Percentiles rank a stretch among this genome's conserved stretches.
These are phyloP conservation scores for Camarhynchus parvulus DNA, from an alignment of 2,113 vertebrate genomes.

Conservation along the genomic window DNA sequence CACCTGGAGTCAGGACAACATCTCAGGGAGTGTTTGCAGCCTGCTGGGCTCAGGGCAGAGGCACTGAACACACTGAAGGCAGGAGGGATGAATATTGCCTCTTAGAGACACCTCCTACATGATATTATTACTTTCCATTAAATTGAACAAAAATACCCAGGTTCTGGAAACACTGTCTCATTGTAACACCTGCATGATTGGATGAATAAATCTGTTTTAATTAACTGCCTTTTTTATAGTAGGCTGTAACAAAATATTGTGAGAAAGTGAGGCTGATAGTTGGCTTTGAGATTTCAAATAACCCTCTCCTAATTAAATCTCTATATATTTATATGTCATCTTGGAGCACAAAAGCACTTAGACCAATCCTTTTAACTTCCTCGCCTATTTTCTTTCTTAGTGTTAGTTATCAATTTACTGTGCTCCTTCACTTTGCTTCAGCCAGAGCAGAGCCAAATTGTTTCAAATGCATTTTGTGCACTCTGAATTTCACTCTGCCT, in stretches of 20 bases:
- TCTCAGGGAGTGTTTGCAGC: neutral
- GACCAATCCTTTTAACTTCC: neutral
- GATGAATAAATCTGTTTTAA: constrained; percentile 46
- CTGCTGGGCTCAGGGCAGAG: neutral
- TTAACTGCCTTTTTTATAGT: constrained; percentile 6
- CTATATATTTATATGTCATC: neutral
- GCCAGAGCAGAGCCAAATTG: neutral
- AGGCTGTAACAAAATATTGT: constrained; percentile 15
- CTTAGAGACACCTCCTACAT: neutral
- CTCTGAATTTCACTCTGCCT: neutral
- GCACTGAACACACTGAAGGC: neutral
- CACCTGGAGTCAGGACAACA: neutral
- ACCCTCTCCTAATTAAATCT: constrained; percentile 44
- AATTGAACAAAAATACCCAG: neutral
- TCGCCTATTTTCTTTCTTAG: neutral
- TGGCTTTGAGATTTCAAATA: constrained; percentile 46
- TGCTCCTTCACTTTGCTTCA: neutral
- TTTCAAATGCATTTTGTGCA: neutral
- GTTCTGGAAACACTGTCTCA: neutral
- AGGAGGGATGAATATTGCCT: neutral
- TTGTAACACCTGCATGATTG: neutral
- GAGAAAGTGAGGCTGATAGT: constrained; percentile 1
- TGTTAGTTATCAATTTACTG: neutral
- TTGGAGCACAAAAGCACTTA: constrained; percentile 5
- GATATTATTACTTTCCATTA: neutral